Conservation (phyloP, 2,888 invertebrate genomes). For the Ophioninae sp. region DNA sequence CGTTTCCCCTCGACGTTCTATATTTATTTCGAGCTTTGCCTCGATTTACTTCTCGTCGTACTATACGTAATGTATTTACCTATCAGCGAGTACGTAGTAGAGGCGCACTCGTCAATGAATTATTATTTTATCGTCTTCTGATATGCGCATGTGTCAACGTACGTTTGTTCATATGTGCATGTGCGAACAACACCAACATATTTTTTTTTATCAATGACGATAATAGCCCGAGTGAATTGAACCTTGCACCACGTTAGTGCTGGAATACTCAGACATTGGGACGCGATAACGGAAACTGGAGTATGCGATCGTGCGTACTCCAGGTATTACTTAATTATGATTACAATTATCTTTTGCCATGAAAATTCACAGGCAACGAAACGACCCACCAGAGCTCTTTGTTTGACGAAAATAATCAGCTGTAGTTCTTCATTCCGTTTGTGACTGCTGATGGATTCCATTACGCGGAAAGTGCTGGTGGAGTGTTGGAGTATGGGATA, state of each 20-base stretch:
- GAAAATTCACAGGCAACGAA: neutral
- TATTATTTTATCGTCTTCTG: conserved; percentile 11
- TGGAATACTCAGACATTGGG: neutral
- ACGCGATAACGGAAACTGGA: neutral
- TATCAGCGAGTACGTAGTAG: conserved; percentile 8
- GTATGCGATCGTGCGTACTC: neutral
- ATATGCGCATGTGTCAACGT: neutral
- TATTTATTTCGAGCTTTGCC: conserved; percentile 28
- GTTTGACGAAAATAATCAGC: conserved; percentile 6
- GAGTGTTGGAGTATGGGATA: no score
- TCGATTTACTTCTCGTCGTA: neutral
- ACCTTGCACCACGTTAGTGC: conserved; percentile 3
- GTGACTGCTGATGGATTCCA: neutral
- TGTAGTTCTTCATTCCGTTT: neutral
- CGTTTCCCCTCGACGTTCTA: neutral
- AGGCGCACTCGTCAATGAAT: conserved; percentile 14
- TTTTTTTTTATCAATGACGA: neutral
- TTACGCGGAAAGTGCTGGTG: neutral
- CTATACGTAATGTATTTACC: conserved; percentile 28
- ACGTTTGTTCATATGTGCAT: neutral
- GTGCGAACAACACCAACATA: neutral
- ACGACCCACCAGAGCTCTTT: neutral
- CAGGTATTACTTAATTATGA: neutral
- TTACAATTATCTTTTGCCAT: neutral
- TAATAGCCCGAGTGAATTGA: conserved; percentile 1